Evolutionary conservation across 2,113 vertebrate genomes (phyloP), one percentile per base, ranked within the genome.

Genomic region (Rhodinocichla rosea): DNA sequence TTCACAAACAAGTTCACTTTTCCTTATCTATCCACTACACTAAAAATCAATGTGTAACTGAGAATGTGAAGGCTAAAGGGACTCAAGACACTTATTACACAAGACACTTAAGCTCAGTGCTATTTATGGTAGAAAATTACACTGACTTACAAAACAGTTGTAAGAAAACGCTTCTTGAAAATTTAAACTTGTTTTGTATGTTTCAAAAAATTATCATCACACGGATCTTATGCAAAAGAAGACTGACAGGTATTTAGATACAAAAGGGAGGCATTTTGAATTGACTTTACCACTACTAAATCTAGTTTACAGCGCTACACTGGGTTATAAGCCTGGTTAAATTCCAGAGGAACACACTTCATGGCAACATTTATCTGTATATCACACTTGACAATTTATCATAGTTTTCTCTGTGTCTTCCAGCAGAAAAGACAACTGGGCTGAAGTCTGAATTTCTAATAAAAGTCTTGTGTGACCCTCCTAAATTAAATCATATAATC

Each of bases 331-430:
- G 17, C 44, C 71, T 68, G 18, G 64, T 75, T 95, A 83, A 83
- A 81, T 77, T 90, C 52, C 47, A 81, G 47, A 90, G 55, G 62
- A 94, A 83, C 56, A 56, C 64, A 63, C 39, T 59, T 74, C 79
- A 60, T 75, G 60, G 86, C 13, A 86, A 78, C 56, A 78, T 90
- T 94, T 90, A 87, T 88, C 47, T 60, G 56, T 90, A 39, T 90
- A 94, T 94, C 80, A 94, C 73, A 63, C 76, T 68, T 95, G 88
- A 94, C 85, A 74, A 95, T 96, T 94, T 91, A 83, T 93, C 83
- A 80, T 91, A 68, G 60, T 84, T 93, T 94, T 83, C 75, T 83
- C 35, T 39, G n/a, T 86, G 56, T 77, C 50, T 92, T 86, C 55
- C 35, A 77, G 52, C 26, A 22, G 8, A 86, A 55, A 85, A 83